These are phyloP conservation scores for Acridotheres tristis DNA, from an alignment of 2,797 vertebrate species.

Conservation along the genomic window DNA sequence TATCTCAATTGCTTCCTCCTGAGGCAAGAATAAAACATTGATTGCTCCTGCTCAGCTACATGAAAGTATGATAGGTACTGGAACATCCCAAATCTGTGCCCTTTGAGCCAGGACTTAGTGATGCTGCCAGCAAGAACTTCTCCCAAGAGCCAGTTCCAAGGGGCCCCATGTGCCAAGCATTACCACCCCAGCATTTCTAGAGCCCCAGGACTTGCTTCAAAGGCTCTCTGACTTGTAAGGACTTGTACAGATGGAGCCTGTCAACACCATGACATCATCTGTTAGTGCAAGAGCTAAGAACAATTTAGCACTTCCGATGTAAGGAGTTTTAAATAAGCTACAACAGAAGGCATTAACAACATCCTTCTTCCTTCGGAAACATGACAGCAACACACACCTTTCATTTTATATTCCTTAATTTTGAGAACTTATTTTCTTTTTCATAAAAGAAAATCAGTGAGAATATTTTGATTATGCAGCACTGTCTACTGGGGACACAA, in stretches of 20 bases:
- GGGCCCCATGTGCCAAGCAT: not conserved
- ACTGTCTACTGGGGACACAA: not conserved
- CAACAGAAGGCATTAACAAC: not conserved
- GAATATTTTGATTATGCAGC: not conserved
- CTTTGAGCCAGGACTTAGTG: not conserved
- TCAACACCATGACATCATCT: not conserved
- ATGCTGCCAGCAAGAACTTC: not conserved
- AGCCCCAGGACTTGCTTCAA: not conserved
- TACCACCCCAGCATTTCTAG: not conserved
- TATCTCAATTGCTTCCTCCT: not conserved
- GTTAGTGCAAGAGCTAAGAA: not conserved
- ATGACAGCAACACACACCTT: fast-evolving
- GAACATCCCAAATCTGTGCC: not conserved
- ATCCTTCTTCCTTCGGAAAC: not conserved
- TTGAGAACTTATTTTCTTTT: not conserved
- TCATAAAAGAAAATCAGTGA: not conserved
- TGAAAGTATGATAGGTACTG: not conserved
- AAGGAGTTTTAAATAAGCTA: not conserved
- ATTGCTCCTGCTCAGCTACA: not conserved
- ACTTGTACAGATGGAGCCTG: not conserved
- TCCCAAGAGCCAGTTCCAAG: not conserved
- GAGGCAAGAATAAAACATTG: not conserved
- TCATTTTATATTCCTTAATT: not conserved
- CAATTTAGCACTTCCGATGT: not conserved
- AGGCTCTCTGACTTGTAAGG: not conserved